phyloP scores from a whole-genome alignment of 2,888 invertebrate genomes.

The Microctonus aethiopoides region DNA sequence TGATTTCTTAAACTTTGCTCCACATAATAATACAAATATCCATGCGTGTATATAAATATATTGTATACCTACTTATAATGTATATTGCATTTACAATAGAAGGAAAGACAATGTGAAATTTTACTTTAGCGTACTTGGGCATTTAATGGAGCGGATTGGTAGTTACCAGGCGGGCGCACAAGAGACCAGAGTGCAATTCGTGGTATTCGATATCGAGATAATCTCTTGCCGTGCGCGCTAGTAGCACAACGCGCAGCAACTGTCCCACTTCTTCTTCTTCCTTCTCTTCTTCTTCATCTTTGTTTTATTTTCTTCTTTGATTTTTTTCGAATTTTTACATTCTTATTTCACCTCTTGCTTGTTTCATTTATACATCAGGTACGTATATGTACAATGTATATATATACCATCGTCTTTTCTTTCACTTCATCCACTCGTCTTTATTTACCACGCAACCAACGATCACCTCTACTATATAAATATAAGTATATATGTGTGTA shows the following conservation, averaged over 20 bases:
- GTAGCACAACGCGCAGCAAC: constrained; percentile 15
- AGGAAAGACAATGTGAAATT: constrained; percentile 45
- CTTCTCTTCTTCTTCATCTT: too few relatives aligned
- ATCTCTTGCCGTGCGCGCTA: constrained; percentile 52
- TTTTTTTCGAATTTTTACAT: too few relatives aligned
- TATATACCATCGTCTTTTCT: too few relatives aligned
- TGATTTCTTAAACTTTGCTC: background rate
- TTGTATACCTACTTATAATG: too few relatives aligned
- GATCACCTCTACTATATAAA: too few relatives aligned
- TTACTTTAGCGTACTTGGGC: constrained; percentile 43
- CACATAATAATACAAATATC: too few relatives aligned
- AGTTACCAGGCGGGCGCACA: constrained; percentile 32
- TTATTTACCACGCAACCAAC: constrained; percentile 21
- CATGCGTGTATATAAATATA: too few relatives aligned
- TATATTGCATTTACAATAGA: background rate
- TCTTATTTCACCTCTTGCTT: too few relatives aligned
- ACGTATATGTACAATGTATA: too few relatives aligned
- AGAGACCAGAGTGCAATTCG: constrained; percentile 63
- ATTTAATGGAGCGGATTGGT: constrained; percentile 45
- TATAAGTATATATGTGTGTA: too few relatives aligned
- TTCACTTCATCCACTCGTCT: background rate
- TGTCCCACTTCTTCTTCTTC: constrained; percentile 14
- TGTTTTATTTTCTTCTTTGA: too few relatives aligned
- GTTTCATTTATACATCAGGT: too few relatives aligned
- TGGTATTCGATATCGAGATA: constrained; percentile 67